A percentile compares a stretch with the other conserved stretches of the same genome.
These are phyloP conservation scores for Eulemur macaco DNA, from an alignment of 2,113 vertebrate genomes.

Conservation along the genomic window DNA sequence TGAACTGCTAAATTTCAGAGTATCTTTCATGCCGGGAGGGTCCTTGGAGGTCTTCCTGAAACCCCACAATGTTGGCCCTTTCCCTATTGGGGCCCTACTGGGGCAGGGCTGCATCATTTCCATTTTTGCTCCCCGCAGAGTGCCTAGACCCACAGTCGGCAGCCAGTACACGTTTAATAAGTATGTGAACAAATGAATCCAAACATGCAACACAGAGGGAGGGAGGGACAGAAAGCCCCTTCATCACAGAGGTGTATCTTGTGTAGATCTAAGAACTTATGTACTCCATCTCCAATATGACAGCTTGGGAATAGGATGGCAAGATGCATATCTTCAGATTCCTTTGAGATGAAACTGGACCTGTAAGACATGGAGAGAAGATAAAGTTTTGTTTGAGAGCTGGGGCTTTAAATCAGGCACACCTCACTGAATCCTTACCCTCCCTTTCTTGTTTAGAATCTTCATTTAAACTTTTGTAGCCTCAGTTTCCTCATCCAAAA, in stretches of 20 bases:
- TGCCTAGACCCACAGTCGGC: neutral
- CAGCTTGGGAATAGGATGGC: neutral
- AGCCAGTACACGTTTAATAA: neutral
- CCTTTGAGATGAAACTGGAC: neutral
- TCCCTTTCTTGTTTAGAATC: neutral
- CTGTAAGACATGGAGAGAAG: neutral
- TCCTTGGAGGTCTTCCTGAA: neutral
- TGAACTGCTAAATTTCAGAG: neutral
- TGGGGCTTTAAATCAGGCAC: neutral
- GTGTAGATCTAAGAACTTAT: neutral
- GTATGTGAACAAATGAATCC: neutral
- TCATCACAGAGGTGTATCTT: neutral
- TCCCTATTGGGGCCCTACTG: fast-evolving
- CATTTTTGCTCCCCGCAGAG: neutral
- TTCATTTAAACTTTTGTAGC: neutral
- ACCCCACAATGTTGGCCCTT: neutral
- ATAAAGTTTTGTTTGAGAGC: neutral
- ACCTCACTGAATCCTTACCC: neutral
- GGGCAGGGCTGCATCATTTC: neutral
- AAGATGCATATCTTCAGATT: neutral
- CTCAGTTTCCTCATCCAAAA: neutral
- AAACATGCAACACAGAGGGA: neutral
- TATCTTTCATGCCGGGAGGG: neutral
- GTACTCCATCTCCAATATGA: neutral
- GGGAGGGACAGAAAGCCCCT: neutral